Conservation (phyloP, 2,888 invertebrate species). For the Sturmia bella region DNA sequence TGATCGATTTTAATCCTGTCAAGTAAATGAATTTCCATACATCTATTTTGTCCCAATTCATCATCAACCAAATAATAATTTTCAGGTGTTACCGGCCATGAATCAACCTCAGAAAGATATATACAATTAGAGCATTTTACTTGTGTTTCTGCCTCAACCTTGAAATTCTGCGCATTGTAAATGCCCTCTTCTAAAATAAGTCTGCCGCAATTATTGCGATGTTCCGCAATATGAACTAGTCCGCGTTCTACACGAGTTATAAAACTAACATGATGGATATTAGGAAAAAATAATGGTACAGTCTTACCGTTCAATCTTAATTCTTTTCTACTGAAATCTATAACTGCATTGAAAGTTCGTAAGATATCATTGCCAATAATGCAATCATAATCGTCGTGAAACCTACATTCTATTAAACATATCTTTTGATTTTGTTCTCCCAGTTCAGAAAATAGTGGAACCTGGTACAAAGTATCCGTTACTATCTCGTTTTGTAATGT, state of each 20-base stretch:
- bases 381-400: conserved; percentile 25
- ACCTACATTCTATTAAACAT: conserved; percentile 21
- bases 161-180: conserved; percentile 14
- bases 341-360: background rate
- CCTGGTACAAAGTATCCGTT: background rate
- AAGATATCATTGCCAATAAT: conserved; percentile 32
- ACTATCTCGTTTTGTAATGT: conserved; percentile 17
- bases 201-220: background rate
- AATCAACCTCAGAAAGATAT: conserved; percentile 10
- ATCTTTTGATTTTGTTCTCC: conserved; percentile 1
- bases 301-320: conserved; percentile 11
- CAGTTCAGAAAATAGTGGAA: conserved; percentile 38
- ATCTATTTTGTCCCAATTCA: background rate
- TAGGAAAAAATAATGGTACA: conserved; percentile 26
- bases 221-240: background rate
- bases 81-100: conserved; percentile 27
- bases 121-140: background rate
- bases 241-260: conserved; percentile 13
- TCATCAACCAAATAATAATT: conserved; percentile 21
- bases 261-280: conserved; percentile 1
- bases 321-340: conserved; percentile 18
- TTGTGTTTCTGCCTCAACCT: conserved; percentile 13
- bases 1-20: background rate
- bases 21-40: background rate
- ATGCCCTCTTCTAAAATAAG: conserved; percentile 8